Base-by-base conservation (phyloP, 2,797 vertebrate species). In the Rhinoraja longicauda region DNA sequence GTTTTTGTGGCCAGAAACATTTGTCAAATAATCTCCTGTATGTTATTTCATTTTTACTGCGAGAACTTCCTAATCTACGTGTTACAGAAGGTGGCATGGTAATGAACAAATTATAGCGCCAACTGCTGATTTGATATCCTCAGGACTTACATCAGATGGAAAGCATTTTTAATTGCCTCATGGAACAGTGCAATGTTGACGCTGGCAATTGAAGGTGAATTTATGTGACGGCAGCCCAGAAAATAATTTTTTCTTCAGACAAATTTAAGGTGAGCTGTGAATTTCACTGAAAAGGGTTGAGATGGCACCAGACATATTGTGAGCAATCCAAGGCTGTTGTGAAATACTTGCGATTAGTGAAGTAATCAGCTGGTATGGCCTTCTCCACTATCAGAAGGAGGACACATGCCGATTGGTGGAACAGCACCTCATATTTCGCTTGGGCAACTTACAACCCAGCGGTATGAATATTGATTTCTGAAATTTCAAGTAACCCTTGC, bases 31-130 rank as follows among this genome's bases (percentile, higher is more conserved):
- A 53, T 92, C 92, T 92, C 45, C 72, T 72, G 39, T 8, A 26
- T 29, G 8, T 53, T 79, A 13, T 92, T 75, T 21, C 67, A 88
- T 17, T 24, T 70, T 92, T 92, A 92, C 29, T 53, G 90, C 39
- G 92, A 70, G 15, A 92, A 92, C 6, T 92, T 92, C 90, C 39
- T 75, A 92, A 92, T 75, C 90, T 92, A 92, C 72, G 70, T 92
- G 90, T 73, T 92, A 75, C 90, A 92, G 70, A 73, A 57, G 75
- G 70, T 45, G 39, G 39, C 45, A 32, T 24, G 70, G 8, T 53
- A 91, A 91, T 91, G 70, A 92, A 92, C 72, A 88, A 36, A 88
- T 88, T 67, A 67, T 67, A 64, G 62, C 7, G 26, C 90, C 26
- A 75, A 92, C 90, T 73, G 36, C 90, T 29, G 24, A 73, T 36